Evolutionary conservation across 2,797 vertebrate species (phyloP), one percentile per base, ranked within the genome.

Genomic region (Meriones psammophilus): DNA sequence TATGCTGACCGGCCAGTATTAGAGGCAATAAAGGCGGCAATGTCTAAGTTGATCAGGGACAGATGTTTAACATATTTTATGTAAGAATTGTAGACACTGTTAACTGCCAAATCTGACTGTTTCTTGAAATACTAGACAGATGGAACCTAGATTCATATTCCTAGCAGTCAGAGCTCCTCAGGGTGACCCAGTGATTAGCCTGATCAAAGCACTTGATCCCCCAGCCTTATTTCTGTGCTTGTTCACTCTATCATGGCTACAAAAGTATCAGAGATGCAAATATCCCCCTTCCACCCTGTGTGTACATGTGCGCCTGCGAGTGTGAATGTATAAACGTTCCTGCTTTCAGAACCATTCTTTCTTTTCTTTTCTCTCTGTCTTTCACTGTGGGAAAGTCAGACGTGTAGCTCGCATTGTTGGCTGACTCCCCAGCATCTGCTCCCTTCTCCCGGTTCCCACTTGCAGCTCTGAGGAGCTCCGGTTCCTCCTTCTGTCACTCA

Each of bases 61-160:
- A 97, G 96, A 97, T 97, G 97, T 96, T 95, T 95, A 97, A 92
- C 96, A 95, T 97, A 97, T 96, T 97, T 97, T 95, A 93, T 84
- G 60, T 86, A 95, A 94, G 76, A 93, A 73, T 0, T 74, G 58
- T 95, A 92, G 96, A 90, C 89, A 76, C 18, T 42, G 90, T 81
- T 87, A 96, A 77, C 94, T 95, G 92, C 88, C 95, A 93, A 96
- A 96, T 94, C 69, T 90, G 92, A 96, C 68, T 86, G 39, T 92
- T 96, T 92, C 92, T 95, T 78, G 71, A 97, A 97, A 96, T 76
- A 24, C 0, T 89, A 95, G 95, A 88, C 96, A 97, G 96, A 96
- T 96, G 95, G 91, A 94, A 80, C 92, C 69, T 60, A 93, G 88
- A 94, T 85, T 94, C 84, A 60, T 33, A 88, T 73, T 96, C 95